These are phyloP conservation scores for Papilio xuthus DNA, from an alignment of 1,140 invertebrate species.

Conservation along the genomic window DNA sequence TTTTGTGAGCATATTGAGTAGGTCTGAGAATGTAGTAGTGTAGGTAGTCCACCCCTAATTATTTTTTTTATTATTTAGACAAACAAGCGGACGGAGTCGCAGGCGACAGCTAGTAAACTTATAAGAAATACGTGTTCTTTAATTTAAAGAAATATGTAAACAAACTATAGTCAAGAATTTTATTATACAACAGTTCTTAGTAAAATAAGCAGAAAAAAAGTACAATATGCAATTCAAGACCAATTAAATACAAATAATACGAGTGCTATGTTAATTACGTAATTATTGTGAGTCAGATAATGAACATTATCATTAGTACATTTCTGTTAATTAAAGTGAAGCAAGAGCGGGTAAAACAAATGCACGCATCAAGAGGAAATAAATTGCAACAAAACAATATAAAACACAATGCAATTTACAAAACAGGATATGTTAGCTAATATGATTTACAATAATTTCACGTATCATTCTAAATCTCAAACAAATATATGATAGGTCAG, in stretches of 20 bases:
- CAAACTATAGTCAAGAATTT: not conserved
- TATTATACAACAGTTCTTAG: not conserved
- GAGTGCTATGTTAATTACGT: slow-evolving; percentile 14
- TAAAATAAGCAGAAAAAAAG: not conserved
- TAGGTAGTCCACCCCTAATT: too few species aligned
- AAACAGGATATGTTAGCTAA: not conserved
- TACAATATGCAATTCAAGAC: not conserved
- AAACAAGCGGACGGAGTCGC: too few species aligned
- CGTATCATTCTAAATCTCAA: not conserved
- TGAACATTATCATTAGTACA: slow-evolving; percentile 24
- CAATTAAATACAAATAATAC: slow-evolving; percentile 15
- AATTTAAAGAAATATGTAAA: not conserved
- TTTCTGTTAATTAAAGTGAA: slow-evolving; percentile 20
- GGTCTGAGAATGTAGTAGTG: too few species aligned
- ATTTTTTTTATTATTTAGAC: too few species aligned
- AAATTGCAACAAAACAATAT: slow-evolving; percentile 11
- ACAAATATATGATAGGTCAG: too few species aligned
- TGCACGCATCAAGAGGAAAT: not conserved
- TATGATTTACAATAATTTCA: not conserved
- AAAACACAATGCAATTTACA: not conserved
- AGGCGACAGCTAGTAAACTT: too few species aligned
- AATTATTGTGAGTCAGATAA: slow-evolving; percentile 15
- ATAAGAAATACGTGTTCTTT: too few species aligned
- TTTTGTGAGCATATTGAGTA: too few species aligned
- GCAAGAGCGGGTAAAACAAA: slow-evolving; percentile 16